These are phyloP conservation scores for Strongylocentrotus purpuratus DNA, from an alignment of 35 echinoderm and acorn worm genomes.

Conservation along the genomic window DNA sequence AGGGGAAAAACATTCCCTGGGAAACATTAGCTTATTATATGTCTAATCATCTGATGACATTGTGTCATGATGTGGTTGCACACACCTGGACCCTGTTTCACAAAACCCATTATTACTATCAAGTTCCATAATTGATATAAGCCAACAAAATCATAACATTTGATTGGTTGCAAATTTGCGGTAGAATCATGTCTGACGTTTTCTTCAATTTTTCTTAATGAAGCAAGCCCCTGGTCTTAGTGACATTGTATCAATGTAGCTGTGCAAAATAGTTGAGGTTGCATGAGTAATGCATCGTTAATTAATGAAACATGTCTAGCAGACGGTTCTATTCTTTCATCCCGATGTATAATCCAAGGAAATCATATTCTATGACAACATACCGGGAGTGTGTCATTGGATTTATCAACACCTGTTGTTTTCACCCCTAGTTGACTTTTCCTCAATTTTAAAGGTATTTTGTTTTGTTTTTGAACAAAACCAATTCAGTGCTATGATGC, in stretches of 20 bases:
- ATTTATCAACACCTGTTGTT: not conserved
- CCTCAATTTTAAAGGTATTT: not conserved
- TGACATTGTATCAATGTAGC: not conserved
- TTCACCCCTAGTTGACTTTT: not conserved
- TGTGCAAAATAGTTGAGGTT: not conserved
- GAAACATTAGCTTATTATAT: not conserved
- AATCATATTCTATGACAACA: not conserved
- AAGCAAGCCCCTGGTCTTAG: not conserved
- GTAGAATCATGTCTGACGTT: not conserved
- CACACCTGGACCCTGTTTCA: not conserved
- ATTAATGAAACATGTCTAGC: not conserved
- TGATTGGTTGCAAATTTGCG: not conserved
- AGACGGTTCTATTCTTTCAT: not conserved
- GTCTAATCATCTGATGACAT: not conserved
- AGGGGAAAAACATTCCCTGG: not conserved
- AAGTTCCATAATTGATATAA: not conserved
- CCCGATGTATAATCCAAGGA: not conserved
- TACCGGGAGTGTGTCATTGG: not conserved
- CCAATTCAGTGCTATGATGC: no score
- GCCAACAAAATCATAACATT: not conserved
- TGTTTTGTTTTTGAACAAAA: no score
- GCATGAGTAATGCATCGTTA: not conserved
- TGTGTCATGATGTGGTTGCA: not conserved
- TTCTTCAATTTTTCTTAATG: not conserved
- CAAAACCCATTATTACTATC: not conserved